Conservation (phyloP, 1,140 invertebrate species). For the Cotesia chilonis region DNA sequence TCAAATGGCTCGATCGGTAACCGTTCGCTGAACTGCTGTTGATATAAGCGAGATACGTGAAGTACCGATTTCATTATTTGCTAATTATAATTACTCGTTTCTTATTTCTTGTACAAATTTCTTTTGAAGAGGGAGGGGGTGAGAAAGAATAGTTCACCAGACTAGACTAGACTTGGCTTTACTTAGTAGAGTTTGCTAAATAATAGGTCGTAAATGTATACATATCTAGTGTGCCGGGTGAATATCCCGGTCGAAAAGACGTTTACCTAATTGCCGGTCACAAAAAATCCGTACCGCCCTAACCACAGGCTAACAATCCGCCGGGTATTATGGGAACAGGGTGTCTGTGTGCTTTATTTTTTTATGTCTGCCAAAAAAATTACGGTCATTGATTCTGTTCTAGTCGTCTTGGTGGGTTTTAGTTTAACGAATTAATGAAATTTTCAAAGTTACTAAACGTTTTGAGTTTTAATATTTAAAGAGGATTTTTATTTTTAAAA, state of each 20-base stretch:
- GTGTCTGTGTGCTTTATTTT: neutral
- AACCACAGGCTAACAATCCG: conserved; percentile 61
- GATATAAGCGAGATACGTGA: no score
- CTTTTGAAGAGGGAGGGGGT: no score
- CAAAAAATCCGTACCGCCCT: conserved; percentile 63
- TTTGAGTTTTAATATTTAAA: no score
- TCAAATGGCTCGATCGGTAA: conserved; percentile 10
- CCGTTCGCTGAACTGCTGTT: neutral
- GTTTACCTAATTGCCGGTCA: conserved; percentile 65
- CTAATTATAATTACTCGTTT: no score
- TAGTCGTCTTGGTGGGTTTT: neutral
- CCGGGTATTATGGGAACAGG: conserved; percentile 26
- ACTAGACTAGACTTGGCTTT: no score
- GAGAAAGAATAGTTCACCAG: no score
- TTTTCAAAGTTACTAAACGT: no score
- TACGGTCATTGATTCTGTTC: neutral
- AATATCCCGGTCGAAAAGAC: conserved; percentile 47
- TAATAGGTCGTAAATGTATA: conserved; percentile 58
- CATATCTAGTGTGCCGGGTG: conserved; percentile 43
- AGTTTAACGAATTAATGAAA: no score
- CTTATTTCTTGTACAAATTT: no score
- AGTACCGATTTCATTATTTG: no score
- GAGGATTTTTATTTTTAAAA: no score
- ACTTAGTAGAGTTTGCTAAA: conserved; percentile 51
- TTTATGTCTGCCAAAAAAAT: neutral